Base-by-base conservation (phyloP, 2,888 invertebrate species). In the Tenthredo distinguenda region DNA sequence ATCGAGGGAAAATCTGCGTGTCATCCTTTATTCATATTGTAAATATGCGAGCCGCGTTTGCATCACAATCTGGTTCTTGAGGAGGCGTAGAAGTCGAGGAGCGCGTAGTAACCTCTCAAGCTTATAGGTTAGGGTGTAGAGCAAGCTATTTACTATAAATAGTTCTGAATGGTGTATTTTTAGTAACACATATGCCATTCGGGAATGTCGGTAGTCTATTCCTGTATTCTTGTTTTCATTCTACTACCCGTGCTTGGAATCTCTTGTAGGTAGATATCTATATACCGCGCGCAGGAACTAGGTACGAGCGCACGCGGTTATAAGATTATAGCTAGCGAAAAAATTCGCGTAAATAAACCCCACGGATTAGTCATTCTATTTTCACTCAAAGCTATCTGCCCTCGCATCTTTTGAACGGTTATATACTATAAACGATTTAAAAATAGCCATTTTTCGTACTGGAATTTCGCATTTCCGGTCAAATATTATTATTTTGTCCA, bases 191-290 rank as follows among this genome's bases (percentile, higher is more conserved):
- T 71, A 83, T 83, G 83, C 83, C 31, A 83, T 83, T 71, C 68
- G 83, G 37, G 83, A 83, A 83, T 83, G 83, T 68, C 47, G 83
- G n/a, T 71, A 18, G 47, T 83, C 83, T 83, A 83, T 83, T 83
- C n/a, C 7, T 21, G 71, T 12, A 77, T 50, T 77, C 83, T 65
- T 83, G 71, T 83, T 83, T 62, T 83, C 18, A 47, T 43, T 47
- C 65, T 65, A n/a, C 43, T 74, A 43, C 72, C 72, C 21, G 43
- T 43, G 31, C 68, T 26, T 12, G 68, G 34, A 34, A 68, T 34
- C 68, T 68, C 26, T 12, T 18, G 3, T 21, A 21, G n/a, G n/a
- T 62, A 21, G 26, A 62, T 62, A 62, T 62, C 62, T 12, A 21
- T 62, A 12, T 26, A 31, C 15, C 47, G 0, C 15, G 15, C 47